These are phyloP conservation scores for Spheniscus mendiculus DNA, from an alignment of 2,113 vertebrate genomes.

Conservation along the genomic window DNA sequence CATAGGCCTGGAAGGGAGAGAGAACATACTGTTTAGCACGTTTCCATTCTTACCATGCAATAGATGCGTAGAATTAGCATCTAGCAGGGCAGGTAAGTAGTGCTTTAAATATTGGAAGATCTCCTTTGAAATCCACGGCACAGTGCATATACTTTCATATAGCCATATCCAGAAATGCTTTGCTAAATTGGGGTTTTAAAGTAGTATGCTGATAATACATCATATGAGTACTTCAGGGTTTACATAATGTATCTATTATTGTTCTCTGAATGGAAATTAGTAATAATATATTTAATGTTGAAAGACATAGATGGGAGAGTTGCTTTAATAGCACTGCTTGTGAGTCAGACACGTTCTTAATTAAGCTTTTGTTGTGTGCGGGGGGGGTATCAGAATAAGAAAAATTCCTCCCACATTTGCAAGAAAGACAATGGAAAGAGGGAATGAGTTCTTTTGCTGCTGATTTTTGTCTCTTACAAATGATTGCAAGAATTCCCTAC, in stretches of 20 bases:
- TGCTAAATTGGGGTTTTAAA: not conserved
- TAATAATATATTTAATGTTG: not conserved
- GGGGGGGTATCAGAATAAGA: not conserved
- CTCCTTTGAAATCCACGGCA: not conserved
- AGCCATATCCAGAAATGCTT: not conserved
- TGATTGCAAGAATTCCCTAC: not conserved
- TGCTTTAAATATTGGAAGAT: not conserved
- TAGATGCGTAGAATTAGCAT: not conserved
- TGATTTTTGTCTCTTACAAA: not conserved
- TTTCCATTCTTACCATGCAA: not conserved
- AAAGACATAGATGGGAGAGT: not conserved
- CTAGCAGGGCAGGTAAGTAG: not conserved
- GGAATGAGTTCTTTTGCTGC: not conserved
- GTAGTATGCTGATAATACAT: not conserved
- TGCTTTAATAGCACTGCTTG: not conserved
- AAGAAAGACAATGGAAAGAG: not conserved
- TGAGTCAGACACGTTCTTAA: slow-evolving; percentile 43
- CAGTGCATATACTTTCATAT: not conserved
- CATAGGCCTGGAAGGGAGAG: not conserved
- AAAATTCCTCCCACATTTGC: not conserved
- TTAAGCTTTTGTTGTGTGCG: not conserved
- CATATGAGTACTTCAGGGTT: not conserved
- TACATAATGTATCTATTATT: not conserved
- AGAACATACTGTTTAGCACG: not conserved
- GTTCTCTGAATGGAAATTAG: not conserved